These are phyloP conservation scores for Tretioscincus oriximinensis DNA, from an alignment of 2,113 vertebrate species.

Conservation along the genomic window DNA sequence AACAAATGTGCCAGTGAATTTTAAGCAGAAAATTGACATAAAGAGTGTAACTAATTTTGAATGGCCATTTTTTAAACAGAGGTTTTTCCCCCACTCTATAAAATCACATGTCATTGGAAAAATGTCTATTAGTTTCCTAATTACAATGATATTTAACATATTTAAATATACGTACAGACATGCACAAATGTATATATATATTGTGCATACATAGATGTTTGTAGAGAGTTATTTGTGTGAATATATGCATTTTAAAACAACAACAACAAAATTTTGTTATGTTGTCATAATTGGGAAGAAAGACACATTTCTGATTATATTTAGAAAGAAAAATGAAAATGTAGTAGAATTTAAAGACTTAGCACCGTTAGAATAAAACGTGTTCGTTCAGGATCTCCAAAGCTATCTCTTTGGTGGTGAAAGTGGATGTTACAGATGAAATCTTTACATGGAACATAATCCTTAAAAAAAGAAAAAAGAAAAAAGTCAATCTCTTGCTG, in stretches of 20 bases:
- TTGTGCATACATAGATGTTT: not conserved
- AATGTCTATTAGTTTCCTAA: conserved; percentile 54
- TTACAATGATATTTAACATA: conserved; percentile 12
- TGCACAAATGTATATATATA: not conserved
- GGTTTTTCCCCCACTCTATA: not conserved
- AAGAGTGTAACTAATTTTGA: conserved; percentile 55
- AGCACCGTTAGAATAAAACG: conserved; percentile 48
- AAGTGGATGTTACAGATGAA: conserved; percentile 70
- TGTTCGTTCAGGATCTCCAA: conserved; percentile 53
- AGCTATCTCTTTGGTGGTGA: conserved; percentile 63
- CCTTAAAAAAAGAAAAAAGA: conserved; percentile 64
- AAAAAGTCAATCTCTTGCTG: conserved; percentile 76
- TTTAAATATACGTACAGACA: no score
- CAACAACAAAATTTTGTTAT: conserved; percentile 19
- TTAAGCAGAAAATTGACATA: conserved; percentile 66
- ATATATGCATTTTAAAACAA: not conserved
- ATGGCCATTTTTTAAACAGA: conserved; percentile 48
- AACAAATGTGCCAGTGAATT: conserved; percentile 63
- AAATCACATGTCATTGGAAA: conserved; percentile 47
- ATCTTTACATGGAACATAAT: conserved; percentile 76
- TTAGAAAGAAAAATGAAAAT: conserved; percentile 53
- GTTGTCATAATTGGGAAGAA: conserved; percentile 25
- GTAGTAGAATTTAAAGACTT: conserved; percentile 69
- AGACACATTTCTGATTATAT: conserved; percentile 54
- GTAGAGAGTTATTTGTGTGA: no score